Base-by-base conservation (phyloP, 2,797 vertebrate genomes). In the Smutsia temminckii region DNA sequence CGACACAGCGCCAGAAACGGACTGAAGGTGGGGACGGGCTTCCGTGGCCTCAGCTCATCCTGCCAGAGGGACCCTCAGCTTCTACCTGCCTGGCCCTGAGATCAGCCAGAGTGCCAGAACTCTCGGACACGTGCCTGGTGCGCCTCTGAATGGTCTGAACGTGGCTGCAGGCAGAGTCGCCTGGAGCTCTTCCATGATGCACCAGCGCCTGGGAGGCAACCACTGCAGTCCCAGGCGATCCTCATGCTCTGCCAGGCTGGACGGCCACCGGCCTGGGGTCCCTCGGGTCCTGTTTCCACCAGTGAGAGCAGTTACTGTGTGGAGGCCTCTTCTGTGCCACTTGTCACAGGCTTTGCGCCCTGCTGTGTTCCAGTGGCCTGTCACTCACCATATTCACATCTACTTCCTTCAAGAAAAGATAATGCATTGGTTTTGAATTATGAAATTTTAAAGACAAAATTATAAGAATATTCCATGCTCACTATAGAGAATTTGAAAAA, bases 401-500 rank as follows among this genome's bases (percentile, higher is more conserved):
- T 55, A 46, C 20, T 61, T 83, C 85, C 87, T 86, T 78, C 34
- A 89, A 79, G 18, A 92, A 95, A 92, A 49, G 23, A 90, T n/a
- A 2, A 53, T 27, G 29, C 10, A 42, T 68, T n/a, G 8, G 78
- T 66, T 95, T 91, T 80, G 2, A 66, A 63, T 79, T 83, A 61
- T 68, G 83, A 86, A 93, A 77, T 49, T 77, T 37, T 87, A 87
- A 72, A n/a, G 37, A 83, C 29, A 74, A 92, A 91, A 55, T 37
- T 18, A 64, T 17, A 53, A 66, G 34, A 85, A 37, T 32, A 85
- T 49, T 72, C 27, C 40, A 53, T 37, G 11, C 6, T 83, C 79
- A 91, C 80, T 53, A 40, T 21, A 90, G 53, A 93, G n/a, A 93
- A 93, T 57, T 88, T 88, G 23, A 29, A 75, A 92, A 92, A 74